Percentiles rank a stretch among this genome's conserved stretches.
Evolutionary conservation across 2,888 invertebrate genomes (phyloP).

Genomic region (Drosophila fungiperda): DNA sequence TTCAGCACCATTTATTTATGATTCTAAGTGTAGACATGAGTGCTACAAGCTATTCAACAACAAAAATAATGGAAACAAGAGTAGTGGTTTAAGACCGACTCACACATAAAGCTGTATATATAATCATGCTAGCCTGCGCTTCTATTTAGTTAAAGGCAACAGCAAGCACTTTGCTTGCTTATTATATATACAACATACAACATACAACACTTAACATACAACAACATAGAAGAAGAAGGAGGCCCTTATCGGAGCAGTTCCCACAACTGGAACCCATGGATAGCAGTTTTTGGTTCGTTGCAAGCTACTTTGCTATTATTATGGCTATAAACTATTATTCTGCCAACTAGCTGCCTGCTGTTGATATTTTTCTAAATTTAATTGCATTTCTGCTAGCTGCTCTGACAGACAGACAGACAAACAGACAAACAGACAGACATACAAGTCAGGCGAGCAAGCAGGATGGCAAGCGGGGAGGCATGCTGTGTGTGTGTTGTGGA

Average conservation of each 20-base stretch:
- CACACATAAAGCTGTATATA: slow-evolving; percentile 13
- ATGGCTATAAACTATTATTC: slow-evolving; percentile 76
- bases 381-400: slow-evolving; percentile 71
- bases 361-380: slow-evolving; percentile 80
- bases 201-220: slow-evolving; percentile 1
- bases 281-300: slow-evolving; percentile 36
- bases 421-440: not conserved
- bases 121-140: slow-evolving; percentile 42
- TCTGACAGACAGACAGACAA: slow-evolving; percentile 17
- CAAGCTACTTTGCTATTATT: slow-evolving; percentile 63
- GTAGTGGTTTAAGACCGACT: slow-evolving; percentile 15
- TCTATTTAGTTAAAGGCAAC: slow-evolving; percentile 74
- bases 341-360: slow-evolving; percentile 62
- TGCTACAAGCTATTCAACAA: slow-evolving; percentile 35
- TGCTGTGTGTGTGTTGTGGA: not conserved
- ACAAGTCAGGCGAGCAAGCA: slow-evolving; percentile 5
- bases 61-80: slow-evolving; percentile 41
- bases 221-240: not conserved
- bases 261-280: slow-evolving; percentile 1
- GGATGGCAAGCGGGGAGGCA: not conserved
- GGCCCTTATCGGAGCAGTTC: slow-evolving; percentile 6
- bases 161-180: slow-evolving; percentile 67
- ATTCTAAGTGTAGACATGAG: slow-evolving; percentile 2
- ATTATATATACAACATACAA: slow-evolving; percentile 17
- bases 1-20: not conserved